Conservation (phyloP, 2,113 vertebrate species). For the Eurypyga helias region DNA sequence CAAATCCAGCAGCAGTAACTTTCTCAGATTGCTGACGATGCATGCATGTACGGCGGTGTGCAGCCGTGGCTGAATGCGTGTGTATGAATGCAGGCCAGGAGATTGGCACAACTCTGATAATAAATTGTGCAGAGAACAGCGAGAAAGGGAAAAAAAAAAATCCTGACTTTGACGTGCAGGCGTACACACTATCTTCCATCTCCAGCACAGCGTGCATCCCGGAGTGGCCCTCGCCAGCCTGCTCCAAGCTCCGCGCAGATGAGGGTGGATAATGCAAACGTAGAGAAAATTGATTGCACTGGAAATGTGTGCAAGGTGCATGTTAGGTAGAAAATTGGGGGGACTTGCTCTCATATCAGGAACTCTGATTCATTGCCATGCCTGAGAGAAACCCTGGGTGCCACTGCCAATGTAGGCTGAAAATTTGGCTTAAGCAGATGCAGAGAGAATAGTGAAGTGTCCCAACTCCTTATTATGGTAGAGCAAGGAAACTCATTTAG, state of each 20-base stretch:
- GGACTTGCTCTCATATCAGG: not conserved
- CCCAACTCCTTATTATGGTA: not conserved
- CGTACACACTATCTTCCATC: not conserved
- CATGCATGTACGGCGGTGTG: not conserved
- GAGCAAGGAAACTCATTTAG: not conserved
- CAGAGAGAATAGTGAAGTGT: not conserved
- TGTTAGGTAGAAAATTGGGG: not conserved
- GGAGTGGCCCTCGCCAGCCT: not conserved
- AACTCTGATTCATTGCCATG: not conserved
- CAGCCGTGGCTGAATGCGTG: not conserved
- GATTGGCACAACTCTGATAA: conserved; percentile 13
- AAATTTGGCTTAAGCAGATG: not conserved
- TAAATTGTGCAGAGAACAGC: conserved; percentile 17
- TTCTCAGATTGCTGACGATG: not conserved
- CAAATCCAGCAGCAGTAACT: not conserved
- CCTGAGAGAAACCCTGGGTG: rapidly evolving
- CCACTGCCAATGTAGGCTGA: rapidly evolving
- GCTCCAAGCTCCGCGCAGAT: rapidly evolving
- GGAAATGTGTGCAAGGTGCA: not conserved
- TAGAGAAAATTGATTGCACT: not conserved
- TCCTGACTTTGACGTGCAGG: conserved; percentile 14
- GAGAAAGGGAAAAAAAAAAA: conserved; percentile 22
- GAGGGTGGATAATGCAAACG: not conserved
- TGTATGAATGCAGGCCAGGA: not conserved
- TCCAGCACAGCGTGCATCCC: not conserved